A percentile compares a stretch with the other conserved stretches of the same genome.
Conservation (phyloP, 2,113 vertebrate genomes). For the Patagioenas fasciata region DNA sequence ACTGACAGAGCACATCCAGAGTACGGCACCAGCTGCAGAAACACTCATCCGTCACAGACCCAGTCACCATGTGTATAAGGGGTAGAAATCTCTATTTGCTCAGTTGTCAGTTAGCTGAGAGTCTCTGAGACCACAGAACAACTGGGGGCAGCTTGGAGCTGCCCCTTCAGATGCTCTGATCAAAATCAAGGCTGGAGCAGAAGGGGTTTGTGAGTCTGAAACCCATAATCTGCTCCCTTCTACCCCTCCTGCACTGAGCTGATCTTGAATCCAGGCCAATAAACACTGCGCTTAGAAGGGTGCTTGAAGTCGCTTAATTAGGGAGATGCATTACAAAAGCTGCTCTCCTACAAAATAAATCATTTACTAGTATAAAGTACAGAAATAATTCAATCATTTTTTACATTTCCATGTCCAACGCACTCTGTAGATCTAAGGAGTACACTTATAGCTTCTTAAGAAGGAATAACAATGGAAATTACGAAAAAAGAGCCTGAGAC, state of each 20-base stretch:
- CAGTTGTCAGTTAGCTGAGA: neutral
- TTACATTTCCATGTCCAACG: neutral
- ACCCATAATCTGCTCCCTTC: neutral
- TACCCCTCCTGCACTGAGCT: neutral
- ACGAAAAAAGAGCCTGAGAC: neutral
- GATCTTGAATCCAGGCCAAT: neutral
- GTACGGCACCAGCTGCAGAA: neutral
- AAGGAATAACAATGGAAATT: neutral
- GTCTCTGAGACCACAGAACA: neutral
- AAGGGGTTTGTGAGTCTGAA: neutral
- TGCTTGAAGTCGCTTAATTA: constrained; percentile 21
- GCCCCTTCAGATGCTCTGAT: neutral
- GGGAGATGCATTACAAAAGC: neutral
- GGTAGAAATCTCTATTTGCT: neutral
- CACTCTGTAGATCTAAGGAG: neutral
- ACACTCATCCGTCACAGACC: neutral
- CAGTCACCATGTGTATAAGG: neutral
- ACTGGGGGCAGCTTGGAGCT: neutral
- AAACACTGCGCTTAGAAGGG: neutral
- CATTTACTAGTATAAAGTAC: neutral
- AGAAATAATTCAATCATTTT: neutral
- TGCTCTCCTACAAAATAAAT: neutral
- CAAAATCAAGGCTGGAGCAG: neutral
- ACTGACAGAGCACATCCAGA: neutral
- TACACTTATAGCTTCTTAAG: neutral